These are phyloP conservation scores for Umimayanthus chanpuru DNA, from an alignment of 92 coral and sea anemone species.

Conservation along the genomic window DNA sequence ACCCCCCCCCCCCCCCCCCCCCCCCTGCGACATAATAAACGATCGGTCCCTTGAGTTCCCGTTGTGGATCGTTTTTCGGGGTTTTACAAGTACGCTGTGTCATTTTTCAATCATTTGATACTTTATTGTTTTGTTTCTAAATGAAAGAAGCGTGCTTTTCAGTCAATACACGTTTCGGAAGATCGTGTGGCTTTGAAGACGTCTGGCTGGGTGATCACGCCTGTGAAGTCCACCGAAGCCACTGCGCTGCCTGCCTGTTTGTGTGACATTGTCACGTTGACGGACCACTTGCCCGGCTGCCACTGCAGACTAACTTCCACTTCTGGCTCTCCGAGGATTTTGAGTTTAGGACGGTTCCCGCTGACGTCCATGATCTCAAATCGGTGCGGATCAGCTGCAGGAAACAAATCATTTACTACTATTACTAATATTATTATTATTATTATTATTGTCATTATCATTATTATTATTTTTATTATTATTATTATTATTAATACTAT, in stretches of 20 bases:
- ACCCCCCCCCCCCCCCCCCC: no score
- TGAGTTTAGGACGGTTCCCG: conserved; percentile 4
- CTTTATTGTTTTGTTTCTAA: no score
- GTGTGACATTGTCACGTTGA: background rate
- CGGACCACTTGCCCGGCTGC: background rate
- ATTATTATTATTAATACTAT: no score
- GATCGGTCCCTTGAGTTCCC: no score
- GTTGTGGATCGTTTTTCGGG: no score
- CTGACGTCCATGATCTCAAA: conserved; percentile 15
- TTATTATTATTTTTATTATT: no score
- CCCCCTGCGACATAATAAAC: no score
- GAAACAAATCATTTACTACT: background rate
- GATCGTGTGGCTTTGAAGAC: background rate
- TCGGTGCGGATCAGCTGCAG: background rate
- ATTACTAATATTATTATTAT: no score
- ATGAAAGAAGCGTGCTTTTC: background rate
- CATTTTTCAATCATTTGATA: background rate
- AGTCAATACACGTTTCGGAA: background rate
- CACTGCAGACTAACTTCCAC: background rate
- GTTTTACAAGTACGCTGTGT: background rate
- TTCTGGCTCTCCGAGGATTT: background rate
- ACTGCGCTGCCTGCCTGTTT: background rate
- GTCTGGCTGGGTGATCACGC: background rate
- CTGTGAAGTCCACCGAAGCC: background rate
- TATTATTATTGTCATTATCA: no score